Evolutionary conservation across 2,888 invertebrate genomes (phyloP).

Genomic region (Volucella inflata): DNA sequence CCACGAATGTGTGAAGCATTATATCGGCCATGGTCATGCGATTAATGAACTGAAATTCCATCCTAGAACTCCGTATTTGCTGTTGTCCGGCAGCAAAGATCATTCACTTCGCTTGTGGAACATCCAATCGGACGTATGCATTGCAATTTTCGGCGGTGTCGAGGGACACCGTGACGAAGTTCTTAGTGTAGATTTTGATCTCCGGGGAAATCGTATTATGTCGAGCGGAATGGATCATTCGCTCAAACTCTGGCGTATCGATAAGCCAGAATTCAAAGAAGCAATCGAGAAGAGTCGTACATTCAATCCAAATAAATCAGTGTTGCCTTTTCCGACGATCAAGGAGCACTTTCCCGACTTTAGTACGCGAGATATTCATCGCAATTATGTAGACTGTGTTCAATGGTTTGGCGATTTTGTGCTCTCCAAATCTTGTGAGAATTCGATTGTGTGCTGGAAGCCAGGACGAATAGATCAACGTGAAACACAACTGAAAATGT

Average conservation of each 20-base stretch:
- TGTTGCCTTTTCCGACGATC: conserved; percentile 93
- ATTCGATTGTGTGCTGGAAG: conserved; percentile 98
- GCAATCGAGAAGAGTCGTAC: conserved; percentile 93
- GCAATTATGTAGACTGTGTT: conserved; percentile 99
- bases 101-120: conserved; percentile 96
- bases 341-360: conserved; percentile 98
- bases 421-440: conserved; percentile 98
- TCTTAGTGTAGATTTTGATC: conserved; percentile 93
- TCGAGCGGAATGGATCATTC: conserved; percentile 99
- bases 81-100: conserved; percentile 93
- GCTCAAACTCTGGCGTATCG: conserved; percentile 95
- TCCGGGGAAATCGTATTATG: conserved; percentile 92
- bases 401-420: conserved; percentile 98
- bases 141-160: conserved; percentile 98
- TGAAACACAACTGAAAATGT: conserved; percentile 87
- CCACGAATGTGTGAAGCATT: conserved; percentile 93
- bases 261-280: conserved; percentile 92
- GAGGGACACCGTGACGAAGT: conserved; percentile 98
- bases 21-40: conserved; percentile 95
- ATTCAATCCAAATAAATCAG: conserved; percentile 90
- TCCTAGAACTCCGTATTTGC: conserved; percentile 93
- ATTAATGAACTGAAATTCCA: conserved; percentile 97
- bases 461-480: conserved; percentile 94
- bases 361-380: conserved; percentile 97
- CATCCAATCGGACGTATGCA: conserved; percentile 95